phyloP scores from a whole-genome alignment of 2,888 invertebrate species.

The Ennomos erosarius region DNA sequence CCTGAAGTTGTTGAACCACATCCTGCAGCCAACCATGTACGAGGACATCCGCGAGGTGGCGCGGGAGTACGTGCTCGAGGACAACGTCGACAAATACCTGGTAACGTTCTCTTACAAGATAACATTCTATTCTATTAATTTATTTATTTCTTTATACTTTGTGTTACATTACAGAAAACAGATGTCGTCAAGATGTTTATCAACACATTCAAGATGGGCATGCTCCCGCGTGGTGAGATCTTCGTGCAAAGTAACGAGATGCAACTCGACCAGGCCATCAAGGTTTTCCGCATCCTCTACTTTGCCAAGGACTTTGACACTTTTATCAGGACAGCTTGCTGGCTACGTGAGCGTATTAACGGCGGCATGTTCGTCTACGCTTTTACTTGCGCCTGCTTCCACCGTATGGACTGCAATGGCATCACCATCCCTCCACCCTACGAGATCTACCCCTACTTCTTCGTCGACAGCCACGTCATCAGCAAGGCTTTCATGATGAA shows the following conservation, averaged over 20 bases:
- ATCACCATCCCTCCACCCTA: constrained; percentile 89
- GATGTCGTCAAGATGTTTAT: constrained; percentile 86
- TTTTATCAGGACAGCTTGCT: constrained; percentile 88
- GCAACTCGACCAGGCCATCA: constrained; percentile 87
- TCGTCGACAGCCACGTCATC: constrained; percentile 89
- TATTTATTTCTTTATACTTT: not conserved
- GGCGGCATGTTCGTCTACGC: constrained; percentile 91
- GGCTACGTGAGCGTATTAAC: constrained; percentile 89
- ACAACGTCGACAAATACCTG: constrained; percentile 84
- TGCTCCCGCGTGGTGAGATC: constrained; percentile 85
- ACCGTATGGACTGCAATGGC: constrained; percentile 87
- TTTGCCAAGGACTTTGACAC: constrained; percentile 89
- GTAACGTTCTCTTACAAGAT: constrained; percentile 51
- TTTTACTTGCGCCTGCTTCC: constrained; percentile 87
- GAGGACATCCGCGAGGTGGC: constrained; percentile 86
- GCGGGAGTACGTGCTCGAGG: constrained; percentile 85
- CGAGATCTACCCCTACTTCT: constrained; percentile 91
- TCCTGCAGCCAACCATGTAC: constrained; percentile 86
- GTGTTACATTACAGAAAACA: constrained; percentile 67
- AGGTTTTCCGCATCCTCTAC: constrained; percentile 87
- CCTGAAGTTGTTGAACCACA: constrained; percentile 85
- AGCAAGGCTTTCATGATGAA: constrained; percentile 87
- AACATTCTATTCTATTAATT: no score
- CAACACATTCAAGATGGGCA: constrained; percentile 81
- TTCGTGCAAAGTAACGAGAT: constrained; percentile 86